phyloP scores from a whole-genome alignment of 2,113 vertebrate species.

The Paradoxurus hermaphroditus region DNA sequence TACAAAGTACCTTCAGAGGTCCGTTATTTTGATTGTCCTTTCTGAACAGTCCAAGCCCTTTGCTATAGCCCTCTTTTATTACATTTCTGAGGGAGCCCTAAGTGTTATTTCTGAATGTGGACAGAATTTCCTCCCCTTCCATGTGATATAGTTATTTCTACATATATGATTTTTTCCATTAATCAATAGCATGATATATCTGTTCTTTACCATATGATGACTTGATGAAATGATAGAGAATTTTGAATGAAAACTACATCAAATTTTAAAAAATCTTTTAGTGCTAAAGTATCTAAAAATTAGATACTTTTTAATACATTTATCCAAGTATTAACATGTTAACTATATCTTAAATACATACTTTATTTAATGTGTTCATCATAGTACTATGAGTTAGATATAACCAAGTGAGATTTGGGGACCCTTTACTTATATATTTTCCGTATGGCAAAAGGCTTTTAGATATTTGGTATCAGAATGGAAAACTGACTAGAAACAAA shows the following conservation, averaged over 20 bases:
- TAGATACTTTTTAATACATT: not conserved
- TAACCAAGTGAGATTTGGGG: not conserved
- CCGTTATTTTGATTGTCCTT: not conserved
- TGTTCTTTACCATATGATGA: not conserved
- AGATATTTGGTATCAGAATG: not conserved
- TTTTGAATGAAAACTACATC: not conserved
- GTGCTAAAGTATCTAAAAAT: not conserved
- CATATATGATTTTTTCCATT: not conserved
- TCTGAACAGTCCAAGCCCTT: not conserved
- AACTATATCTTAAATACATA: not conserved
- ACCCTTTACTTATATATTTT: conserved; percentile 41
- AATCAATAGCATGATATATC: not conserved
- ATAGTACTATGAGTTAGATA: not conserved
- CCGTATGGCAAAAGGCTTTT: not conserved
- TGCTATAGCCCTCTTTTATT: not conserved
- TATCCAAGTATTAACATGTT: not conserved
- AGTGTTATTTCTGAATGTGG: not conserved
- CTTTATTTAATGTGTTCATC: not conserved
- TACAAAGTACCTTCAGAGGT: not conserved
- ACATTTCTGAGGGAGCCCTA: not conserved
- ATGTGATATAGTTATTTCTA: not conserved
- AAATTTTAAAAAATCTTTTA: not conserved
- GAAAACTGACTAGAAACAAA: not conserved
- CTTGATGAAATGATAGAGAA: not conserved
- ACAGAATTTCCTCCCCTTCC: not conserved